These are phyloP conservation scores for Plemyria rubiginata DNA, from an alignment of 2,888 invertebrate species.

Conservation along the genomic window DNA sequence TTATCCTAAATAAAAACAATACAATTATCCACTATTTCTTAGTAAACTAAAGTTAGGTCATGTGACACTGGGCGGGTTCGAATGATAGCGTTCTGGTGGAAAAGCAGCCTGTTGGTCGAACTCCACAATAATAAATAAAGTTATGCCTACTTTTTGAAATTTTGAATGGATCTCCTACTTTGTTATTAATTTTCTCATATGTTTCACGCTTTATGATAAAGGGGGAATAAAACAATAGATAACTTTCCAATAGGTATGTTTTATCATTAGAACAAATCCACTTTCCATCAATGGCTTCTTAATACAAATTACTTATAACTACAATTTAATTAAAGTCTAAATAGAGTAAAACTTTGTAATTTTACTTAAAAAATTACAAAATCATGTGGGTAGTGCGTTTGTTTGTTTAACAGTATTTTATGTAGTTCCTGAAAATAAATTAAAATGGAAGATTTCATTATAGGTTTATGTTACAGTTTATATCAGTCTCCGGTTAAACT, in stretches of 20 bases:
- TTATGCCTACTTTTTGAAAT: no score
- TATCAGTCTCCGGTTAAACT: slow-evolving; percentile 61
- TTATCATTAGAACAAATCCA: slow-evolving; percentile 50
- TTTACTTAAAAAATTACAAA: slow-evolving; percentile 75
- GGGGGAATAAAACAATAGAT: slow-evolving; percentile 34
- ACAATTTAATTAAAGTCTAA: slow-evolving; percentile 29
- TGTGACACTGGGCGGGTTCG: no score
- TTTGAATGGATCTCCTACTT: neutral
- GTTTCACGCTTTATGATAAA: neutral
- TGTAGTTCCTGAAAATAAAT: slow-evolving; percentile 20
- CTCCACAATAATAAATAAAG: no score
- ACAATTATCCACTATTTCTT: no score
- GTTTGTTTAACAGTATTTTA: slow-evolving; percentile 21
- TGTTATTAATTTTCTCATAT: neutral
- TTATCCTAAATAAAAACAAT: no score
- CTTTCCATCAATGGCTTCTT: slow-evolving; percentile 39
- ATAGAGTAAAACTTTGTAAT: slow-evolving; percentile 67
- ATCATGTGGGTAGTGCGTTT: slow-evolving; percentile 48
- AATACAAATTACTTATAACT: slow-evolving; percentile 34
- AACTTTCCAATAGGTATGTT: slow-evolving; percentile 41
- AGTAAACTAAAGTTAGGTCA: no score
- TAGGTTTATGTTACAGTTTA: slow-evolving; percentile 38
- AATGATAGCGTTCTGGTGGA: no score
- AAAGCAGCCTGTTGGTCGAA: no score
- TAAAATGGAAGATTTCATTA: slow-evolving; percentile 16